Base-by-base conservation (phyloP, 2,797 vertebrate species). In the Clamator glandarius region DNA sequence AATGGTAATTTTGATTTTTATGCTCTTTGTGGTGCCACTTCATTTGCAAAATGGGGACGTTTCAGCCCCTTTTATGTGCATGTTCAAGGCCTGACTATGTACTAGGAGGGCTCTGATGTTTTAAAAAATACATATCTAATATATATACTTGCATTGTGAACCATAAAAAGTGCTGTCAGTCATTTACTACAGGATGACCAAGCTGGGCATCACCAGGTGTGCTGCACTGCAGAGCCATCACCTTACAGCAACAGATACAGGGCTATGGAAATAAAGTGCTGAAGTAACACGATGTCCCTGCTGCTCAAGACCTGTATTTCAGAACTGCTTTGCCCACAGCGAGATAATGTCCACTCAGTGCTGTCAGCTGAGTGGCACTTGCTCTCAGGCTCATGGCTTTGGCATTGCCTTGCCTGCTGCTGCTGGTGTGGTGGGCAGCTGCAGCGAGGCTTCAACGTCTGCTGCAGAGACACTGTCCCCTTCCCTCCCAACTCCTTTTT, bases 261-360 rank as follows among this genome's bases (percentile, higher is more conserved):
- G 26, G 31, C 54, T 29, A 4, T 6, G 29, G 28, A 58, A 68
- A 82, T 11, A 14, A 17, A 42, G 42, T 5, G 33, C 50, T 78
- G 67, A 68, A 35, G 61, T 14, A 57, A 24, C 33, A 23, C 5
- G 1, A 21, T 1, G 3, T 16, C 66, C 68, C 19, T 58, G 39
- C 61, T 61, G 77, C 19, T 55, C 31, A 36, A 26, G 31, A 50
- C 46, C 35, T 41, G 12, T 28, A 17, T 48, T 54, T 75, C 63
- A 17, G 19, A 59, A 11, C 55, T 29, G 15, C 51, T 62, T 68
- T 26, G 28, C 15, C 33, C 33, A 46, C 36, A 67, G 50, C 0
- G 0, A 62, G 33, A 15, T 26, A 28, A 42, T 1, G 8, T 26
- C 51, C 26, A 2, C 51, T 15, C 1, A 0, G 33, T 58, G 50